phyloP scores from a whole-genome alignment of 2,888 invertebrate species.

The Dryomyza anilis region DNA sequence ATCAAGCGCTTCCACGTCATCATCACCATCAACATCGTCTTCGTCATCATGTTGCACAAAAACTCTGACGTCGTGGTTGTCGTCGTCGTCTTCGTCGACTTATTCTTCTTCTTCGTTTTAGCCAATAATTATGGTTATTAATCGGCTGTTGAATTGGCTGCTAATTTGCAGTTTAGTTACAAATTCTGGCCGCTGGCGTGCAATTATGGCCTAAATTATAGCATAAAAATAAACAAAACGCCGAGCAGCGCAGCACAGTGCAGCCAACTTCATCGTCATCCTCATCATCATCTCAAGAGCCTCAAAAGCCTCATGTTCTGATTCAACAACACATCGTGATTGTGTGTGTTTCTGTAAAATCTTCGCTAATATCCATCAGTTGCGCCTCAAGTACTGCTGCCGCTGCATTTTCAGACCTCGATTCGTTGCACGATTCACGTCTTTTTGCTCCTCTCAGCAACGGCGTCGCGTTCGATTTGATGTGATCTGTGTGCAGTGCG shows the following conservation, averaged over 20 bases:
- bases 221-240: slow-evolving; percentile 63
- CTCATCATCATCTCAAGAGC: no score
- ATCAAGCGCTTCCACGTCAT: not conserved
- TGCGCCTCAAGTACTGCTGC: not conserved
- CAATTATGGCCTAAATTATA: slow-evolving; percentile 65
- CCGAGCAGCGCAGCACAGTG: slow-evolving; percentile 38
- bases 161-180: slow-evolving; percentile 71
- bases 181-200: slow-evolving; percentile 67
- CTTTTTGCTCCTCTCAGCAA: not conserved
- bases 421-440: not conserved
- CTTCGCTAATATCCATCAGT: slow-evolving; percentile 13
- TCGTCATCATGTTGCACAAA: slow-evolving; percentile 22
- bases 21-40: not conserved
- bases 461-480: not conserved
- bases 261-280: not conserved
- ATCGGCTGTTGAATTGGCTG: slow-evolving; percentile 68
- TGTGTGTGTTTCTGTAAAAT: slow-evolving; percentile 22
- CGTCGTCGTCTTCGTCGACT: slow-evolving; percentile 3
- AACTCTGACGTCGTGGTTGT: slow-evolving; percentile 22
- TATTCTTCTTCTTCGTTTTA: slow-evolving; percentile 36
- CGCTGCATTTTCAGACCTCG: not conserved
- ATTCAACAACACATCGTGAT: no score
- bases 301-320: no score
- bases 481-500: not conserved
- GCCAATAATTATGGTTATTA: slow-evolving; percentile 63